Evolutionary conservation across 2,888 invertebrate species (phyloP), one percentile per base, ranked within the genome.

Genomic region (Nomada goodeniana): DNA sequence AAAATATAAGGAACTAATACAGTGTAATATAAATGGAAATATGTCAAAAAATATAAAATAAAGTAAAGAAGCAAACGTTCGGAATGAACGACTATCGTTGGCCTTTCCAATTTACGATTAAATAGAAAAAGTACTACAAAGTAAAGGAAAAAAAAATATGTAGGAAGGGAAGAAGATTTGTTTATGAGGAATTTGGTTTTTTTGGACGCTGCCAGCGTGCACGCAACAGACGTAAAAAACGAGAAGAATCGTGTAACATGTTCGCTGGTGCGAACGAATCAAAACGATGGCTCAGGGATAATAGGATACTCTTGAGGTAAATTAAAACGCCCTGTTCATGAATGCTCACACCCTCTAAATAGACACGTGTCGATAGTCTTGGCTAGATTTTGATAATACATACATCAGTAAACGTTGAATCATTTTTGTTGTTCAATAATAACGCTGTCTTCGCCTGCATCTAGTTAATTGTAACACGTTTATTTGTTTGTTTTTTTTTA

Each of bases 211-310:
- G 64, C 61, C 67, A 74, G 44, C 55, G 64, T 65, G 52, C 67
- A 71, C 47, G 42, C 67, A 72, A 68, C 63, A 70, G 57, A 55
- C 63, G 60, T 74, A 65, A 74, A 69, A 68, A 65, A 82, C 67
- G 71, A 84, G 64, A 86, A 70, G 72, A 65, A 76, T 68, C 57
- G 65, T 79, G 67, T 77, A 92, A 86, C 77, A 96, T 96, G 96
- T 96, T 96, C 90, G 95, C 95, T 82, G 95, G 95, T 88, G 95
- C 95, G 91, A 92, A 94, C 77, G 95, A 96, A 83, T 95, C 95
- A 65, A 94, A 96, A 91, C 94, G 94, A 83, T 96, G 96, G 96
- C 94, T 94, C 80, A 92, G 93, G 84, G 94, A 94, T 86, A 94
- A 92, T 89, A 91, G 88, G 81, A 90, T 93, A 85, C 89, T 93